phyloP scores from a whole-genome alignment of 2,113 vertebrate species.

The Accipiter cooperii region DNA sequence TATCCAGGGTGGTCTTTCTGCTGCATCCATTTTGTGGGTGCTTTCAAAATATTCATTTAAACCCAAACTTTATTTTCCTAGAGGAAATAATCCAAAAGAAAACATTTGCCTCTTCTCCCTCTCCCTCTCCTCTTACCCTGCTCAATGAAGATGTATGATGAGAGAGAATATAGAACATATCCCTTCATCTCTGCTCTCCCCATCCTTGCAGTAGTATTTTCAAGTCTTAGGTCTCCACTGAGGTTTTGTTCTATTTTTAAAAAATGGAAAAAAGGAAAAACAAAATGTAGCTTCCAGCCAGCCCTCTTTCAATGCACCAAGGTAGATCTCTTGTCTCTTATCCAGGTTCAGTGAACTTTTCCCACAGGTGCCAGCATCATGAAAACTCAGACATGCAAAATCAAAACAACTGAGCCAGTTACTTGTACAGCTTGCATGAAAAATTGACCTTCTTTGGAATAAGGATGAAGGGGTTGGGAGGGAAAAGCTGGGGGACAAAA shows the following conservation, averaged over 20 bases:
- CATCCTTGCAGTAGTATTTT: not conserved
- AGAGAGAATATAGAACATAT: not conserved
- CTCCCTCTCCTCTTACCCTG: not conserved
- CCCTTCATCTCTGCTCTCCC: not conserved
- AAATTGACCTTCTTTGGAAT: not conserved
- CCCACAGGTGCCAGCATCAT: not conserved
- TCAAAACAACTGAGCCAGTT: not conserved
- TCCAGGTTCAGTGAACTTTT: not conserved
- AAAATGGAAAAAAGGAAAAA: not conserved
- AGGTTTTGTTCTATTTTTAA: not conserved
- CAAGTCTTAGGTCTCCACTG: not conserved
- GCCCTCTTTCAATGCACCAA: not conserved
- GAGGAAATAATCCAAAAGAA: not conserved
- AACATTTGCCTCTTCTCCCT: not conserved
- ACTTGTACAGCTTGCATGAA: not conserved
- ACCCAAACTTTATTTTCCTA: not conserved
- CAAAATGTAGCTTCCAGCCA: not conserved
- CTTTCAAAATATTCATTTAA: not conserved
- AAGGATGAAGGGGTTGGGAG: not conserved
- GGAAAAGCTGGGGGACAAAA: not conserved
- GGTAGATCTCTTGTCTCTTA: not conserved
- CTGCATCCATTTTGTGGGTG: not conserved
- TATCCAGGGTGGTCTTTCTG: not conserved
- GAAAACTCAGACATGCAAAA: slow-evolving; percentile 19
- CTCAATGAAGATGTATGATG: not conserved